These are phyloP conservation scores for Scolopax mira DNA, from an alignment of 2,113 vertebrate genomes.

Conservation along the genomic window DNA sequence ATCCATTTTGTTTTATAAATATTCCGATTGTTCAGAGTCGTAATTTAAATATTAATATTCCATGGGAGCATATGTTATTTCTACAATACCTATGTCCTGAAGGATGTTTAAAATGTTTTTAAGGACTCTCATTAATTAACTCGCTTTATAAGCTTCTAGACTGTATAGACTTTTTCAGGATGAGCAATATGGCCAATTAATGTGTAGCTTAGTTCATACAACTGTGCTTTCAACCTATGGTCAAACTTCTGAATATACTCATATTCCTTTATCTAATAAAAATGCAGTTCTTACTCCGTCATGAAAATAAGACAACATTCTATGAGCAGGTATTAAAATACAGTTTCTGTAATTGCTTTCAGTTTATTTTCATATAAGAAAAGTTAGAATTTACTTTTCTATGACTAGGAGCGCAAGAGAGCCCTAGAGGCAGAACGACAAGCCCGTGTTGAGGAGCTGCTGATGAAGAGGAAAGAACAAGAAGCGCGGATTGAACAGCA, in stretches of 20 bases:
- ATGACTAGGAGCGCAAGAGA: slow-evolving; percentile 89
- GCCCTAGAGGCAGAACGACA: slow-evolving; percentile 94
- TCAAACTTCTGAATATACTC: neutral
- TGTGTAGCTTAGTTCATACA: neutral
- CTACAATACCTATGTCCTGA: neutral
- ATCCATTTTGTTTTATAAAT: neutral
- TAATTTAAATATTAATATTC: neutral
- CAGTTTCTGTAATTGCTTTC: neutral
- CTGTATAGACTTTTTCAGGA: neutral
- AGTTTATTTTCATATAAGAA: neutral
- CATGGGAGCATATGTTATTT: neutral
- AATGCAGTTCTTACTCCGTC: neutral
- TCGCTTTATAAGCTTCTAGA: neutral
- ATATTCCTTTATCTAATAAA: neutral
- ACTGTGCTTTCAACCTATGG: neutral
- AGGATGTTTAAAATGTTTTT: neutral
- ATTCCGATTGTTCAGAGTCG: neutral
- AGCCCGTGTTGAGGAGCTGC: slow-evolving; percentile 92
- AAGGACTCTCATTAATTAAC: neutral
- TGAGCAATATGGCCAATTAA: neutral
- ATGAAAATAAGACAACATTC: neutral
- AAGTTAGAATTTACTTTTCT: neutral
- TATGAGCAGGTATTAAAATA: neutral
- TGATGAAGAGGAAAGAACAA: slow-evolving; percentile 90
- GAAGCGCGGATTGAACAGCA: slow-evolving; percentile 96